Evolutionary conservation across 2,797 vertebrate species (phyloP).

Genomic region (Brotula barbata): DNA sequence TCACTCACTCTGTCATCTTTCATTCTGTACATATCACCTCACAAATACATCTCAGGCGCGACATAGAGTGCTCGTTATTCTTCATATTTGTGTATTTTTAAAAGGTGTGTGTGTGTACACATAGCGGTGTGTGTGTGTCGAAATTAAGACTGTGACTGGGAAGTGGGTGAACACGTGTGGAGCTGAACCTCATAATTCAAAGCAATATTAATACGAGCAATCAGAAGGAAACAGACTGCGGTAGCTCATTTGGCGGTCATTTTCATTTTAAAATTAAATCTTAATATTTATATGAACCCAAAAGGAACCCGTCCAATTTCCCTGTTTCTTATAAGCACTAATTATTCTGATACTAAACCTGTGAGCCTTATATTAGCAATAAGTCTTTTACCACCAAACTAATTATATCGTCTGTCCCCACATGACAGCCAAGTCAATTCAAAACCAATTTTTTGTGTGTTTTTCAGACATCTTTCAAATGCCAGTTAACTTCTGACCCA

Average conservation of each 20-base stretch:
- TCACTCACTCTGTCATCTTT: slow-evolving; percentile 14
- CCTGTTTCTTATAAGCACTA: slow-evolving; percentile 8
- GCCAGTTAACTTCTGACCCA: slow-evolving; percentile 46
- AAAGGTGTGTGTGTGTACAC: not conserved
- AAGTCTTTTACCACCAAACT: not conserved
- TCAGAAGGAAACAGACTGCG: slow-evolving; percentile 35
- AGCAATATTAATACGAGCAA: slow-evolving; percentile 41
- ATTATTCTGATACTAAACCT: slow-evolving; percentile 25
- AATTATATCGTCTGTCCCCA: no score
- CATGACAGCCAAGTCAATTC: no score
- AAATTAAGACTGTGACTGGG: not conserved
- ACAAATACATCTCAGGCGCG: slow-evolving; percentile 15
- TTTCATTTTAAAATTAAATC: slow-evolving; percentile 46
- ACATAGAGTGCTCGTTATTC: not conserved
- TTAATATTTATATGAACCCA: slow-evolving; percentile 24
- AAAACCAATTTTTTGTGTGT: slow-evolving; percentile 34
- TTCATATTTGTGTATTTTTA: slow-evolving; percentile 2
- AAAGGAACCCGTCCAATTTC: slow-evolving; percentile 8
- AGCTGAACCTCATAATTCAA: slow-evolving; percentile 44
- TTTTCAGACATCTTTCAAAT: slow-evolving; percentile 25
- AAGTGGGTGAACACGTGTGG: slow-evolving; percentile 43
- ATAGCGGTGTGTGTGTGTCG: not conserved
- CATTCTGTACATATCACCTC: slow-evolving; percentile 7
- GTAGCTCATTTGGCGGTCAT: slow-evolving; percentile 33
- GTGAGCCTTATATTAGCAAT: slow-evolving; percentile 7